Evolutionary conservation across 1,140 invertebrate species (phyloP).

Genomic region (Drosophila parvula): DNA sequence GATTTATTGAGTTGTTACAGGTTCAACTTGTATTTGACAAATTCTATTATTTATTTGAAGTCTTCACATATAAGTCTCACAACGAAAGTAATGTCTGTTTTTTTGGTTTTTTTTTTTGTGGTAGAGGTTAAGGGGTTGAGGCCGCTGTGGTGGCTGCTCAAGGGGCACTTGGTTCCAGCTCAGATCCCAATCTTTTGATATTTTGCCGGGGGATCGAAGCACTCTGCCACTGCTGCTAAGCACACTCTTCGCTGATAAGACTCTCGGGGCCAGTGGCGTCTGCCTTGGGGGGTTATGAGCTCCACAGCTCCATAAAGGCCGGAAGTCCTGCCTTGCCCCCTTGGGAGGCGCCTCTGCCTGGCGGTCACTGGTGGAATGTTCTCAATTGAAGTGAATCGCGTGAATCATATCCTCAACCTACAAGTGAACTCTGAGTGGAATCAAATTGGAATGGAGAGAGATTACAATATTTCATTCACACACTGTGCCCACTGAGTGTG

Average conservation of each 20-base stretch:
- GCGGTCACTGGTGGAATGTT: slow-evolving; percentile 51
- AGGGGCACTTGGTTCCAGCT: slow-evolving; percentile 9
- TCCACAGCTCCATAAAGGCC: too few species aligned
- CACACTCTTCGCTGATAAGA: slow-evolving; percentile 38
- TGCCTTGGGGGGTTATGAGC: neutral
- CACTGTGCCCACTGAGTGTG: slow-evolving; percentile 4
- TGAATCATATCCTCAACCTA: slow-evolving; percentile 81
- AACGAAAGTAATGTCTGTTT: neutral
- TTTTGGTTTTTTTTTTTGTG: neutral
- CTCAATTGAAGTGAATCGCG: slow-evolving; percentile 78
- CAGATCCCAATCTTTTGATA: slow-evolving; percentile 51
- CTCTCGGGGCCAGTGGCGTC: neutral
- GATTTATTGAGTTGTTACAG: too few species aligned
- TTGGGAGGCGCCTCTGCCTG: neutral
- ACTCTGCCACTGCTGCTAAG: slow-evolving; percentile 17
- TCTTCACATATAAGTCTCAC: too few species aligned
- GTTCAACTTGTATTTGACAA: too few species aligned
- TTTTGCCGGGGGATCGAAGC: slow-evolving; percentile 23
- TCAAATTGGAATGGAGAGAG: slow-evolving; percentile 66
- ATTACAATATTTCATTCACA: slow-evolving; percentile 59
- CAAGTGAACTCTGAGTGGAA: slow-evolving; percentile 70
- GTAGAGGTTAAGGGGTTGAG: slow-evolving; percentile 1
- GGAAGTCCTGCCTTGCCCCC: neutral
- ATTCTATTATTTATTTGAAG: too few species aligned
- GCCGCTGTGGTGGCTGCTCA: neutral